A percentile compares a stretch with the other conserved stretches of the same genome.
Conservation (phyloP, 2,113 vertebrate species). For the Merops nubicus region DNA sequence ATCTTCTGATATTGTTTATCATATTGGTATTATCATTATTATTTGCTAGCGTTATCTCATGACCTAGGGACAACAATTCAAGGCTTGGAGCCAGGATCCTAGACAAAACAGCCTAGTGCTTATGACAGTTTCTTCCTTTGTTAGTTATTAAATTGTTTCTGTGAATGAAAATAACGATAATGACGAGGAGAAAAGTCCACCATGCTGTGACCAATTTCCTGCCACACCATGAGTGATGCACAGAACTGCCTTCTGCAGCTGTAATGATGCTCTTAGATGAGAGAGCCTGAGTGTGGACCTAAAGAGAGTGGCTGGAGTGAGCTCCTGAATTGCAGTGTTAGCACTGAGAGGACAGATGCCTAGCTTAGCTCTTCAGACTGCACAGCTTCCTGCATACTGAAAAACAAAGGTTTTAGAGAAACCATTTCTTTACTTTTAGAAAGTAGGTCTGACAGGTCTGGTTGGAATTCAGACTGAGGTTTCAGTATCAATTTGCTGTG, state of each 20-base stretch:
- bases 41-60: constrained; percentile 29
- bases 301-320: background rate
- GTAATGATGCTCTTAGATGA: background rate
- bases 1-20: constrained; percentile 22
- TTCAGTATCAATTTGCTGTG: background rate
- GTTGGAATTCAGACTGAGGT: background rate
- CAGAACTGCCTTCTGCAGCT: background rate
- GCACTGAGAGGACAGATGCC: background rate
- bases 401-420: background rate
- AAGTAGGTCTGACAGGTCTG: background rate
- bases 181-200: background rate
- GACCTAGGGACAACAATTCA: constrained; percentile 4
- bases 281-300: background rate
- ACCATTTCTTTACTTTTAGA: background rate
- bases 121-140: constrained; percentile 32
- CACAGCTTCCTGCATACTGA: background rate
- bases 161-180: constrained; percentile 25
- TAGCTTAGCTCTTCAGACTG: background rate
- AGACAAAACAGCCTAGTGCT: constrained; percentile 40
- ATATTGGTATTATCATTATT: background rate
- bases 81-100: constrained; percentile 3
- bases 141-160: constrained; percentile 44
- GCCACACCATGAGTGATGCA: background rate
- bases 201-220: constrained; percentile 42
- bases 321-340: background rate